Conservation (phyloP, 1,140 invertebrate species). For the Trinorchestia longiramus region DNA sequence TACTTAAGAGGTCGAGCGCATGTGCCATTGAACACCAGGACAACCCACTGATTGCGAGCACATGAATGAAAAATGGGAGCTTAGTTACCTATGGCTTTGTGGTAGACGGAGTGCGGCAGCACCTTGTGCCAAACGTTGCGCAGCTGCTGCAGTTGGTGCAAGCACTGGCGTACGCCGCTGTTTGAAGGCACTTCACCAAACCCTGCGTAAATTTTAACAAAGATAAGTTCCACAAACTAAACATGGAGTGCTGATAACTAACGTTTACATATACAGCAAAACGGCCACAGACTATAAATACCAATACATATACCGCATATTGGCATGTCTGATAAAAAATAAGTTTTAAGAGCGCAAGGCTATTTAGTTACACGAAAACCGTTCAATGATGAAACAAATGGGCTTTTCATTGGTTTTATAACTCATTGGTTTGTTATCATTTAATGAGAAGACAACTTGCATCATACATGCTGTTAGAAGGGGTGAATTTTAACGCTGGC, state of each 20-base stretch:
- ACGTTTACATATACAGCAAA: neutral
- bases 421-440: too few relatives aligned
- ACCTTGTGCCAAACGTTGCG: constrained; percentile 88
- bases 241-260: neutral
- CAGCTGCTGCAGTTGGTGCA: constrained; percentile 85
- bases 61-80: neutral
- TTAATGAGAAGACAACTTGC: too few relatives aligned
- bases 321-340: too few relatives aligned
- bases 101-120: constrained; percentile 79
- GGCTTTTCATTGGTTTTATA: too few relatives aligned
- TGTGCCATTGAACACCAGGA: neutral
- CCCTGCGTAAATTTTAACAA: neutral
- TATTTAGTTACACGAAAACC: too few relatives aligned
- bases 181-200: constrained; percentile 72
- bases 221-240: neutral
- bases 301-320: too few relatives aligned
- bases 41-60: neutral
- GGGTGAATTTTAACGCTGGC: too few relatives aligned
- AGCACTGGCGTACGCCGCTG: constrained; percentile 82
- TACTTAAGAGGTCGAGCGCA: too few relatives aligned
- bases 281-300: too few relatives aligned
- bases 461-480: too few relatives aligned
- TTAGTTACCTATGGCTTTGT: constrained; percentile 73
- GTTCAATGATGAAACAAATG: too few relatives aligned
- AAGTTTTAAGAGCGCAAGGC: too few relatives aligned